phyloP scores from a whole-genome alignment of 2,797 vertebrate genomes.

The Graptemys geographica region DNA sequence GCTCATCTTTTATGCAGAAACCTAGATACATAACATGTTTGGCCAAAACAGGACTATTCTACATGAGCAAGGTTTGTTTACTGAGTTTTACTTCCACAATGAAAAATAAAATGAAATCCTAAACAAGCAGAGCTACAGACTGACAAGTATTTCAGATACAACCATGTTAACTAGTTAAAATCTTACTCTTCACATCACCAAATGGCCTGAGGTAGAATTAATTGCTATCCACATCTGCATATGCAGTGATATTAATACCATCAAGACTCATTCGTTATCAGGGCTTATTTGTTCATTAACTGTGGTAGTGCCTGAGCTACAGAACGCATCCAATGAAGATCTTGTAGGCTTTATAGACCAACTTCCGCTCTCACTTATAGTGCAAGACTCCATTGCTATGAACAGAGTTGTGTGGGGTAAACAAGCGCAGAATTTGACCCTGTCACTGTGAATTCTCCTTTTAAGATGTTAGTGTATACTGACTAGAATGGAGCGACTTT shows the following conservation, averaged over 20 bases:
- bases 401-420: neutral
- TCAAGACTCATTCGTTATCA: neutral
- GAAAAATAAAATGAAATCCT: neutral
- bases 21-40: neutral
- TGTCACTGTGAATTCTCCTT: neutral
- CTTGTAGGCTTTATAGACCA: neutral
- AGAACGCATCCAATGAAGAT: neutral
- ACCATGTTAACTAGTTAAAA: accelerated
- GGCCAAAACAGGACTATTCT: neutral
- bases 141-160: neutral
- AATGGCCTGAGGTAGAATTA: accelerated
- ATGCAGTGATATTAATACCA: constrained; percentile 22
- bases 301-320: neutral
- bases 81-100: neutral
- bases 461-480: neutral
- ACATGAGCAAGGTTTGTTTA: neutral
- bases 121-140: neutral
- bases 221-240: neutral
- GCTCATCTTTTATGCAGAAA: neutral
- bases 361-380: neutral
- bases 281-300: constrained; percentile 15
- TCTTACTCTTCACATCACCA: neutral
- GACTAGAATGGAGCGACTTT: neutral
- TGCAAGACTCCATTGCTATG: neutral
- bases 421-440: neutral